Percentiles rank a stretch among this genome's conserved stretches.
Evolutionary conservation across 64 coral and sea anemone species (phyloP).

Genomic region (Cladopsammia gracilis): DNA sequence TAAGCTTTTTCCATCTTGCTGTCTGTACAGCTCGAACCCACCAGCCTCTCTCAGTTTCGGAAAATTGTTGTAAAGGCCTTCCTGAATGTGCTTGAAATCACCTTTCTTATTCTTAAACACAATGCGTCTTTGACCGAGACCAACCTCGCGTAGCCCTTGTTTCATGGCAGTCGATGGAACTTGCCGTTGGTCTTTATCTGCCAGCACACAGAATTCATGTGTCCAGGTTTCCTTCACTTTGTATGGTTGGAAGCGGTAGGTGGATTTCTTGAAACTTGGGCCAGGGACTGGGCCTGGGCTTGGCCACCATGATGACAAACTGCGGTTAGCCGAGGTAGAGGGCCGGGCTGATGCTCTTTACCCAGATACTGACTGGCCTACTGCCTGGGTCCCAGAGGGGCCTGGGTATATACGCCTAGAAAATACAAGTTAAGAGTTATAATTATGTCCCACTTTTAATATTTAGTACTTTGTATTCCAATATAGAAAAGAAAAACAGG

Average conservation of each 20-base stretch:
- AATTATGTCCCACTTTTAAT: background rate
- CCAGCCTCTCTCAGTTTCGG: constrained; percentile 33
- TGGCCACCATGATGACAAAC: constrained; percentile 45
- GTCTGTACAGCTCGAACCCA: constrained; percentile 41
- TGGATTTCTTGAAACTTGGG: constrained; percentile 14
- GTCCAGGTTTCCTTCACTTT: constrained; percentile 54
- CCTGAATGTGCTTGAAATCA: constrained; percentile 34
- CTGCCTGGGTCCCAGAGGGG: constrained; percentile 1
- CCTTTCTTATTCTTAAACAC: constrained; percentile 53
- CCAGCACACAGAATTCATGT: constrained; percentile 47
- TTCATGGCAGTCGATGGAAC: constrained; percentile 35
- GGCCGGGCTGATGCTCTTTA: background rate
- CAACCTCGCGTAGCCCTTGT: constrained; percentile 48
- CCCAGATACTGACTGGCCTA: constrained; percentile 27
- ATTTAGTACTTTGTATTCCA: background rate
- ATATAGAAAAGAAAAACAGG: background rate
- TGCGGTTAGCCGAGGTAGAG: background rate
- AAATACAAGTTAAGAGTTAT: background rate
- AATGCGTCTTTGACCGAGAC: constrained; percentile 44
- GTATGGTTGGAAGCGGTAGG: constrained; percentile 23
- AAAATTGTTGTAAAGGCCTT: constrained; percentile 43
- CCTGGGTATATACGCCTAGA: constrained; percentile 13
- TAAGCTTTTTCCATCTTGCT: constrained; percentile 16
- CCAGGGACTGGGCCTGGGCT: background rate
- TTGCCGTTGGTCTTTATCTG: constrained; percentile 45